Base-by-base conservation (phyloP, 1,140 invertebrate genomes). In the Episyrphus balteatus region DNA sequence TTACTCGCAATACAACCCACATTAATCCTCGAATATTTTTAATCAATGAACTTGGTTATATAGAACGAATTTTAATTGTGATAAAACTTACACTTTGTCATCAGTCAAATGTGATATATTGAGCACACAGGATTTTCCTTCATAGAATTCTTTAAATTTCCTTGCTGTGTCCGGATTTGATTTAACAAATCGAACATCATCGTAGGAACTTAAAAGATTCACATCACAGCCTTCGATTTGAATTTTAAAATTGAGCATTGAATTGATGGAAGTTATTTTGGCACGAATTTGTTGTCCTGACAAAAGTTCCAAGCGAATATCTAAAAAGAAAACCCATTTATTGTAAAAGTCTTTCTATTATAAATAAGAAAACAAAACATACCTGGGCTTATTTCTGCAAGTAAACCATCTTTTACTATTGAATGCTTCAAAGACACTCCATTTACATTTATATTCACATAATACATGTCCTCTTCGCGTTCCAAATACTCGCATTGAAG, bases 51-150 rank as follows among this genome's bases (percentile, higher is more conserved):
- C n/a, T n/a, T n/a, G n/a, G n/a, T n/a, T n/a, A n/a, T n/a, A n/a
- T n/a, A n/a, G n/a, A 37, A 34, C 17, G 6, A 11, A 34, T 19
- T 3, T 26, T n/a, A 44, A 7, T 2, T n/a, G 1, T 14, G 15
- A 43, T 18, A 10, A 0, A 31, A 55, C 60, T 56, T 50, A 66
- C 63, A 66, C 62, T 50, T 66, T 66, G 18, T 66, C 62, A 37
- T 64, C 61, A 48, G 62, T 62, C 18, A 66, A 61, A 49, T 60
- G 52, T 33, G 58, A 62, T 1, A 66, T 48, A 45, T 66, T 63
- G 1, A 66, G 33, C 3, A 61, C 56, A 53, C 51, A 62, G 0
- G 55, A 58, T 50, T 64, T 65, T 13, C 64, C 61, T 26, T 64
- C 60, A 37, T 67, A 67, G 33, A 56, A 54, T 5, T 60, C 44